Conservation (phyloP, 2,888 invertebrate species). For the Dilophus febrilis region DNA sequence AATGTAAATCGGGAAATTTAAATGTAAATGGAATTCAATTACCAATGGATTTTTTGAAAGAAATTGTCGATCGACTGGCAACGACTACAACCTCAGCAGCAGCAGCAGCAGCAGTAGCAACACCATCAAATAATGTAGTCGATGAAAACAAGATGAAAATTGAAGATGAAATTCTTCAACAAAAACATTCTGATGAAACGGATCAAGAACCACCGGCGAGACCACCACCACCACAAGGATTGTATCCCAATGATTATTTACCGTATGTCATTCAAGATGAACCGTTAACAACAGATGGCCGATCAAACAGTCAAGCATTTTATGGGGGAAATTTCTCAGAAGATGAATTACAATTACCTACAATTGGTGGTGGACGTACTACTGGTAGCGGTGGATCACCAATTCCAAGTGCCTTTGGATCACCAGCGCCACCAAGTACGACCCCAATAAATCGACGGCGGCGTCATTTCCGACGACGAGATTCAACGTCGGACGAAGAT, state of each 20-base stretch:
- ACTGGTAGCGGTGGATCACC: no score
- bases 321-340: conserved; percentile 16
- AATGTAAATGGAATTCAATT: conserved; percentile 50
- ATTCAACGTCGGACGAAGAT: conserved; percentile 36
- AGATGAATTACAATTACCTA: conserved; percentile 22
- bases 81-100: conserved; percentile 18
- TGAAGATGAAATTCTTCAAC: conserved; percentile 10
- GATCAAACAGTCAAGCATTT: no score
- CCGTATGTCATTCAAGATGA: conserved; percentile 28
- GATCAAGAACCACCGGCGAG: conserved; percentile 28
- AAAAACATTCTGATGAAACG: conserved; percentile 12
- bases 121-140: conserved; percentile 15
- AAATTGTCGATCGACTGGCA: conserved; percentile 37
- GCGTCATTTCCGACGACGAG: conserved; percentile 33
- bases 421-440: no score
- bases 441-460: conserved; percentile 32
- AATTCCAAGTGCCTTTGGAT: no score
- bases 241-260: conserved; percentile 29
- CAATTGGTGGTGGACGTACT: no score
- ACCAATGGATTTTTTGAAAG: conserved; percentile 48
- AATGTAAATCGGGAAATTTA: conserved; percentile 49
- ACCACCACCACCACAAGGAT: conserved; percentile 35
- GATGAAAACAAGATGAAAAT: conserved; percentile 10
- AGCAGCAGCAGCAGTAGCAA: conserved; percentile 14
- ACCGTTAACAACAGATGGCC: no score